Base-by-base conservation (phyloP, 2,113 vertebrate genomes). In the Asarcornis scutulata region DNA sequence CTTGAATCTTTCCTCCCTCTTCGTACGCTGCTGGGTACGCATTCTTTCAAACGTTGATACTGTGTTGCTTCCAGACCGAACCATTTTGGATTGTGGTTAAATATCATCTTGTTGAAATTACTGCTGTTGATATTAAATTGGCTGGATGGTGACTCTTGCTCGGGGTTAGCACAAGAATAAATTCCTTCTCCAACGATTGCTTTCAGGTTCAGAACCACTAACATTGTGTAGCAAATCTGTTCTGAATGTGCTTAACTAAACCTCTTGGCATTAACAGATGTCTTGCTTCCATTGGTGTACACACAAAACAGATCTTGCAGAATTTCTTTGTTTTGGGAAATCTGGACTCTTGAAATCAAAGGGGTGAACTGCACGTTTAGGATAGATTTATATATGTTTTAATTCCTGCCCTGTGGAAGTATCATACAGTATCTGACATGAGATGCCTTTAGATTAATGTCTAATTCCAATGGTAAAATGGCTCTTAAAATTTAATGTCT, bases 61-160 rank as follows among this genome's bases (percentile, higher is more conserved):
- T 92, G 81, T 2, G 29, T 44, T 76, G 25, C 74, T 93, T 86
- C 84, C 91, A 94, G 96, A 63, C 81, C 48, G 64, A 96, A 83
- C 86, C 93, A 59, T 96, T 96, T 96, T 91, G 71, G 82, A 66
- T 89, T 97, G 96, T 95, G 94, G 93, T 94, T 96, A 92, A 93
- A 67, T 92, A 92, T 83, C 96, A 95, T 97, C 95, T 93, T 97
- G 95, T 96, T 96, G 92, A 95, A 96, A 96, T 96, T 96, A 97
- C 91, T 44, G 88, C 96, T 96, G 92, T 94, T 97, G 95, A 96
- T 97, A 93, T 91, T 97, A 94, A 96, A 96, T 95, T 96, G 96
- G 93, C 95, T 95, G 86, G 59, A 95, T 93, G 92, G 92, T 94
- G 90, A 86, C 92, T 97, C 83, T 96, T 97, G 83, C 95, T 96